phyloP scores from a whole-genome alignment of 2,888 invertebrate species.

The Griposia aprilina region DNA sequence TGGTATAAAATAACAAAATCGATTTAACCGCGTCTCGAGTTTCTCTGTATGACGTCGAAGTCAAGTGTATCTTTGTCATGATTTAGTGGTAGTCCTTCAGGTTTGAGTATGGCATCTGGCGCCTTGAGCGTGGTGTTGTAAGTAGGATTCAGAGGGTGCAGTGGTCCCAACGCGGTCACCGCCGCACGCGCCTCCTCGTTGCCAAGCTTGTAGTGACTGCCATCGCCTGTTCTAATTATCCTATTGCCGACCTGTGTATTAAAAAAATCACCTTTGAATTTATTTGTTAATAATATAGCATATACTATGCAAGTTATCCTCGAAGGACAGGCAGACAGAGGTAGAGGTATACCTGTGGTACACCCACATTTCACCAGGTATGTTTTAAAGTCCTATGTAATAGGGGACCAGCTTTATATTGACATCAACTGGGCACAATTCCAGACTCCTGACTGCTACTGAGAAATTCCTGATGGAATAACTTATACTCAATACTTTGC shows the following conservation, averaged over 20 bases:
- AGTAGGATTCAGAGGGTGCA: constrained; percentile 84
- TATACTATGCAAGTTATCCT: too few species aligned
- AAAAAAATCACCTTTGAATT: background rate
- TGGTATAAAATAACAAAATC: constrained; percentile 3
- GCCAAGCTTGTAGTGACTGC: constrained; percentile 90
- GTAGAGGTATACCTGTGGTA: background rate
- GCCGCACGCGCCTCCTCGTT: constrained; percentile 77
- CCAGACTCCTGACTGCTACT: background rate
- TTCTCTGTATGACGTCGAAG: constrained; percentile 44
- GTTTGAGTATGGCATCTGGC: constrained; percentile 75
- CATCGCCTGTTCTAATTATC: constrained; percentile 92
- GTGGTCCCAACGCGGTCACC: constrained; percentile 78
- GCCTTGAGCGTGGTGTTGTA: constrained; percentile 77
- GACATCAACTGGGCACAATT: background rate
- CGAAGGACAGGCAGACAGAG: too few species aligned
- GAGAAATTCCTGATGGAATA: background rate
- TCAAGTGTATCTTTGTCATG: constrained; percentile 80
- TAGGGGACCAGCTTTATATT: too few species aligned
- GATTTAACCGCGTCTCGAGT: constrained; percentile 22
- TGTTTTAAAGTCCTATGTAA: too few species aligned
- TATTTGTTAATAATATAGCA: too few species aligned
- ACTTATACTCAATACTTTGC: background rate
- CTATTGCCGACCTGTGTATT: constrained; percentile 88
- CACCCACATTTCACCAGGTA: too few species aligned
- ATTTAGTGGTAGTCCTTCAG: constrained; percentile 81